Percentiles rank a stretch among this genome's conserved stretches.
phyloP scores from a whole-genome alignment of 2,113 vertebrate species.

The Suncus etruscus region DNA sequence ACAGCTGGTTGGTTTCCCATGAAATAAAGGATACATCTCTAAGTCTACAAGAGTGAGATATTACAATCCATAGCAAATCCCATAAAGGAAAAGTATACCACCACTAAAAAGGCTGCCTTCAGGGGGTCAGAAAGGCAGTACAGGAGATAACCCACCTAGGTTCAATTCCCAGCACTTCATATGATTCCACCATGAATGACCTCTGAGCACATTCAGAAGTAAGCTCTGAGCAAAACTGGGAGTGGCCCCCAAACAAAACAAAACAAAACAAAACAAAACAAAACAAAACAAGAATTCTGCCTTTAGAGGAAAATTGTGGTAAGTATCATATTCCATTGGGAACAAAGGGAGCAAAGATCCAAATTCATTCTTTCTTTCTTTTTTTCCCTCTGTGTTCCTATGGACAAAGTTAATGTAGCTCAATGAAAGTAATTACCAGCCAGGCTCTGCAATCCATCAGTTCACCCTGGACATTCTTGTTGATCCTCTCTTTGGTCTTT shows the following conservation, averaged over 20 bases:
- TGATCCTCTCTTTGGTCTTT: constrained; percentile 77
- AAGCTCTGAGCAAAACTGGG: no score
- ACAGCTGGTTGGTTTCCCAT: neutral
- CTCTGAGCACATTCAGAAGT: no score
- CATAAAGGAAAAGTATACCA: constrained; percentile 15
- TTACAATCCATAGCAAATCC: constrained; percentile 30
- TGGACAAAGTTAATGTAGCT: constrained; percentile 70
- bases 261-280: no score
- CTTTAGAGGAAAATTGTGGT: neutral
- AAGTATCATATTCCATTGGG: neutral
- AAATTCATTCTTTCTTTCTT: constrained; percentile 60
- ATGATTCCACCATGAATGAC: no score
- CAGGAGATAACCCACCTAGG: no score
- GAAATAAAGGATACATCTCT: constrained; percentile 30
- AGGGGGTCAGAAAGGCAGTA: no score
- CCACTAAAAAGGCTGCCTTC: no score
- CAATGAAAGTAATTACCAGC: constrained; percentile 78
- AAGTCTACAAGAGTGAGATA: neutral
- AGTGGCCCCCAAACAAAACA: no score
- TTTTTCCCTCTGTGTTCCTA: constrained; percentile 55
- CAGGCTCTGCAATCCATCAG: constrained; percentile 71
- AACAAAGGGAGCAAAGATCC: neutral
- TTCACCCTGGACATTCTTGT: constrained; percentile 69
- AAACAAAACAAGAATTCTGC: no score
- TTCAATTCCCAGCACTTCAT: no score